Evolutionary conservation across 2,113 vertebrate species (phyloP).

Genomic region (Meleagris gallopavo): DNA sequence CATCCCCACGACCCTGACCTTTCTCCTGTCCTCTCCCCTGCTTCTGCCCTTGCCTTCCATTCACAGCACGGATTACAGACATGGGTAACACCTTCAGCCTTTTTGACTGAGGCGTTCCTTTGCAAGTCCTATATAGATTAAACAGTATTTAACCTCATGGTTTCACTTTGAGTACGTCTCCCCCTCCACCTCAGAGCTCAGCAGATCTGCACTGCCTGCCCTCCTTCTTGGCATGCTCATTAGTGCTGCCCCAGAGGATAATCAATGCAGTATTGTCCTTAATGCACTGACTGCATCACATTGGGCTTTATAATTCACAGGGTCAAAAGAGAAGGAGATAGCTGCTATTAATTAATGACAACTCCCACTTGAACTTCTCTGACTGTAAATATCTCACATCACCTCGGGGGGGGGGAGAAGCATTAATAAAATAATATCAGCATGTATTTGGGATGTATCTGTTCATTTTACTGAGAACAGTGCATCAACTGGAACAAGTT

Average conservation of each 20-base stretch:
- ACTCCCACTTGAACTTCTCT: conserved; percentile 21
- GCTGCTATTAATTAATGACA: conserved; percentile 46
- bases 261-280: conserved; percentile 37
- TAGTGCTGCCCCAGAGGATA: neutral
- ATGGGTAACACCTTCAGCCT: neutral
- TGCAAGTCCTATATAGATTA: neutral
- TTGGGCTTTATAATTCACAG: neutral
- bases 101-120: neutral
- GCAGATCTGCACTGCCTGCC: neutral
- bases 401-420: neutral
- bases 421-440: neutral
- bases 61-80: rapidly evolving
- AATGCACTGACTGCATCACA: conserved; percentile 29
- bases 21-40: neutral
- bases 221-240: neutral
- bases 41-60: neutral
- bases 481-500: neutral
- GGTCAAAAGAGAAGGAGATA: conserved; percentile 16
- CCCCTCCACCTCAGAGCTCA: neutral
- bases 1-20: rapidly evolving
- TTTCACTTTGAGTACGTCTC: neutral
- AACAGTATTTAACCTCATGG: neutral
- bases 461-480: neutral
- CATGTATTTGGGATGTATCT: conserved; percentile 26
- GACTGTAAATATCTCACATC: conserved; percentile 40